Evolutionary conservation across 1,140 invertebrate species (phyloP).

Genomic region (Gryllus bimaculatus): DNA sequence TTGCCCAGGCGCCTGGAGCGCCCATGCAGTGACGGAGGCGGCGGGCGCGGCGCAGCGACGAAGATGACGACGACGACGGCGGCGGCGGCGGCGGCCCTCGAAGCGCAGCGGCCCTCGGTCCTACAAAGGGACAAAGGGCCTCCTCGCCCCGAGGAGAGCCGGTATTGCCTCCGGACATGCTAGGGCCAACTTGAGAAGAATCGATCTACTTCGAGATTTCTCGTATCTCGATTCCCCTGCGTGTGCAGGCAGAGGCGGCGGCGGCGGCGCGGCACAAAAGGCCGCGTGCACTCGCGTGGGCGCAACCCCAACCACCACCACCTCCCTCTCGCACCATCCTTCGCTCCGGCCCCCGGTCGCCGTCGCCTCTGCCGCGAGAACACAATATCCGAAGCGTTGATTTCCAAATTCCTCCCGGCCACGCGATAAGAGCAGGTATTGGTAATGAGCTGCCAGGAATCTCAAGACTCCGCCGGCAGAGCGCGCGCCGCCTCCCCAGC

Average conservation of each 20-base stretch:
- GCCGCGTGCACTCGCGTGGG: too few relatives aligned
- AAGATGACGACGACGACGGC: too few relatives aligned
- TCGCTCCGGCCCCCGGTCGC: too few relatives aligned
- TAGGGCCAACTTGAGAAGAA: background rate
- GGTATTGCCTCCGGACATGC: background rate
- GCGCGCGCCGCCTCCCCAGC: too few relatives aligned
- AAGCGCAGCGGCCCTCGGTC: background rate
- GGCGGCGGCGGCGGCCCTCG: too few relatives aligned
- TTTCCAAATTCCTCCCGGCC: background rate
- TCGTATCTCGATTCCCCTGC: background rate
- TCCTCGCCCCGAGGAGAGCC: background rate
- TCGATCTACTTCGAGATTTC: background rate
- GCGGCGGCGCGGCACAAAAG: too few relatives aligned
- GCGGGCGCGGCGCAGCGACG: too few relatives aligned
- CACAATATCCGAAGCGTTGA: background rate
- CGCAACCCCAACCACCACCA: too few relatives aligned
- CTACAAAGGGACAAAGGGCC: background rate
- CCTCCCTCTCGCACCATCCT: too few relatives aligned
- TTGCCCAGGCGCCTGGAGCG: too few relatives aligned
- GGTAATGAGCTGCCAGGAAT: conserved; percentile 3
- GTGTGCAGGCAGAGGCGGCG: too few relatives aligned
- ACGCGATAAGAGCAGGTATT: background rate
- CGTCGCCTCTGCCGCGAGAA: background rate
- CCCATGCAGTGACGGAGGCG: too few relatives aligned
- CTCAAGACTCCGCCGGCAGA: background rate